Base-by-base conservation (phyloP, 2,888 invertebrate genomes). In the Dexiosoma caninum region DNA sequence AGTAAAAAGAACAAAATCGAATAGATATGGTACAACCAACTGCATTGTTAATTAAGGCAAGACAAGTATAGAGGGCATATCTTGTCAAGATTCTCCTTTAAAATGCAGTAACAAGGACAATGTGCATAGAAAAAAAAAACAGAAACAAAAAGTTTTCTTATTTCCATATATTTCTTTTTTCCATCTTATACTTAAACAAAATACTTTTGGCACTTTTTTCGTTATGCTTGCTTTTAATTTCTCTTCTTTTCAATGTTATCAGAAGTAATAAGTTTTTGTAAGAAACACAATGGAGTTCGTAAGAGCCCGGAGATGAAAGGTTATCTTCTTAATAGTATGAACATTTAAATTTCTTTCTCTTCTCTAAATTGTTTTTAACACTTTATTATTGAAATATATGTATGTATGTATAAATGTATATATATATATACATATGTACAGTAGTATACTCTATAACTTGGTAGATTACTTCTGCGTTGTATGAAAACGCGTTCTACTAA, bases 91-190 rank as follows among this genome's bases (percentile, higher is more conserved):
- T 21, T 72, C 6, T 14, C 9, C 14, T 32, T 55, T 14, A 53
- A 14, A 35, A 23, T 9, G 4, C 0, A 32, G 35, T 12, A 51
- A 19, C 40, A 27, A 16, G 2, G 57, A 14, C 9, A 16, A 59
- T 3, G 21, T 14, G 10, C 10, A 42, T 42, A n/a, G 55, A 14
- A 4, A 1, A 27, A 51, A 57, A 57, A 74, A 62, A n/a, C 44
- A 51, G 40, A 74, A 60, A 44, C 19, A 30, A 60, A 9, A 66
- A 78, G 46, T 72, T 67, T 42, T 12, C 37, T 62, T 46, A 69
- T 74, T 79, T 66, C n/a, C 27, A 64, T 57, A 66, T 37, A 72
- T 37, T 42, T 9, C 10, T 55, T 37, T 42, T 55, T 70, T 30
- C n/a, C n/a, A n/a, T n/a, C n/a, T n/a, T n/a, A n/a, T n/a, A n/a